Base-by-base conservation (phyloP, 35 echinoderm and acorn worm species). In the Patiria miniata region DNA sequence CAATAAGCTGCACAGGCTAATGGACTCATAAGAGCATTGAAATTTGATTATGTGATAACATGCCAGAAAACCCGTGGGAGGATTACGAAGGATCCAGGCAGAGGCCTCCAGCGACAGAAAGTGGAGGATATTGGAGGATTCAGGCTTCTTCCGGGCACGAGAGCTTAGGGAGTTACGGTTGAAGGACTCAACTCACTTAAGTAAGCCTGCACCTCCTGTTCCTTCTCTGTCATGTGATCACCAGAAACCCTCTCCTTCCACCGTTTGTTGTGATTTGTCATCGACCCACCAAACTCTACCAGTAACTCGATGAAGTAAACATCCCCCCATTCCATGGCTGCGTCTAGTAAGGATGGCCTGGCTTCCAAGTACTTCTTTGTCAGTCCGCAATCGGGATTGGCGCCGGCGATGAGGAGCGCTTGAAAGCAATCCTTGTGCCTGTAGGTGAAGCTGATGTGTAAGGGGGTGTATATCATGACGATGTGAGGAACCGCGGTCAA, bases 391-490 rank as follows among this genome's bases (percentile, higher is more conserved):
- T 88, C 57, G n/a, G 86, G 88, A 68, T 89, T 77, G 7, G 92
- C 92, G 17, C 92, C 92, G 22, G 68, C 86, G 15, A 78, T 15
- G 0, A 93, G 82, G 0, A 93, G 81, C 3, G 77, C 32, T 40
- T 37, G 81, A 39, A 93, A 93, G 44, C 92, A 93, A 9, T 86
- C n/a, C 30, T 80, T 22, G 39, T 89, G 92, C 8, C 58, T 37
- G 52, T 93, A 89, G 26, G 81, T 77, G 39, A 93, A 52, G 55
- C 92, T 93, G 2, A 93, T 80, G n/a, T 86, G 89, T 2, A 94
- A 52, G 5, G 92, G 80, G 42, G 88, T 78, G 6, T 80, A 84
- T 22, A 56, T 39, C n/a, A 58, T 77, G 2, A 61, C 60, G 36
- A 76, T 37, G 53, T 76, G 69, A 12, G 50, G 76, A 9, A 83